Evolutionary conservation across 2,888 invertebrate species (phyloP).

Genomic region (Antitype chi): DNA sequence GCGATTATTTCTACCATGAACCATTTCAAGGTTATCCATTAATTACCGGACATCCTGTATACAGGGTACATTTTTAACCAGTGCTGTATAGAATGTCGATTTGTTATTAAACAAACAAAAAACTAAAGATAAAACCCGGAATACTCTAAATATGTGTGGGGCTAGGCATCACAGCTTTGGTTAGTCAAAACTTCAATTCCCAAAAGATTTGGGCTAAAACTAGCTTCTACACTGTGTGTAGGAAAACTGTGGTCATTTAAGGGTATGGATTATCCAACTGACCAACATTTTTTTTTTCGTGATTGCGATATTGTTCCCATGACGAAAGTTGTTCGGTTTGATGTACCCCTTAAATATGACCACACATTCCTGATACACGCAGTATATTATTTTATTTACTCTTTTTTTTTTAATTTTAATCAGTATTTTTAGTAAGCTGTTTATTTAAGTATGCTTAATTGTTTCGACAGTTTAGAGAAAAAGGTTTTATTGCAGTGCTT

Average conservation of each 20-base stretch:
- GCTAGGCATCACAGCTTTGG: slow-evolving; percentile 36
- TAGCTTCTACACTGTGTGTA: not conserved
- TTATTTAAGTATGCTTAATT: not conserved
- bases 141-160: slow-evolving; percentile 32
- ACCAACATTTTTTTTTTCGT: not conserved
- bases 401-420: not conserved
- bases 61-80: no score
- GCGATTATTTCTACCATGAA: no score
- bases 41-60: no score
- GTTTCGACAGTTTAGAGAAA: not conserved
- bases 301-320: not conserved
- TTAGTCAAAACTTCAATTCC: slow-evolving; percentile 44
- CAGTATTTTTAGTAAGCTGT: not conserved
- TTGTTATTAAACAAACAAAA: no score
- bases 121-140: no score
- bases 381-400: not conserved
- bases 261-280: not conserved
- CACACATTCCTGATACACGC: not conserved
- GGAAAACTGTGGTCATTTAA: not conserved
- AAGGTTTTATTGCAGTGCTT: not conserved
- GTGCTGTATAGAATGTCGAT: no score
- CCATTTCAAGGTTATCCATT: no score
- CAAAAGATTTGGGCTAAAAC: not conserved
- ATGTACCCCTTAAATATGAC: not conserved
- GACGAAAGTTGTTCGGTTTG: not conserved